Base-by-base conservation (phyloP, 2,888 invertebrate genomes). In the Acanthococcus lagerstroemiae region DNA sequence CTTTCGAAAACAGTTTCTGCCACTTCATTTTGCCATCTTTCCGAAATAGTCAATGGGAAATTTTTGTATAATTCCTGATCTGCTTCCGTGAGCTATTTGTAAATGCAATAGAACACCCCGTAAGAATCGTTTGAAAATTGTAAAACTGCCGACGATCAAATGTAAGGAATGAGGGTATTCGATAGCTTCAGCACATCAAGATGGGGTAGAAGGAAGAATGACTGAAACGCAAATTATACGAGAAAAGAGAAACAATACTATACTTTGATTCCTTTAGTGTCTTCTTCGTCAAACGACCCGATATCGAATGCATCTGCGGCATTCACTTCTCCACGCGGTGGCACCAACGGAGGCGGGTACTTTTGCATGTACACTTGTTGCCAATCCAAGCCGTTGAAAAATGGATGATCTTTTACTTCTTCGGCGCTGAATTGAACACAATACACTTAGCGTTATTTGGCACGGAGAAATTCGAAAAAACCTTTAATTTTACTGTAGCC, bases 221-320 rank as follows among this genome's bases (percentile, higher is more conserved):
- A 45, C 4, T 21, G 22, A 52, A 22, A 22, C 15, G 15, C 46
- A 15, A 15, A 45, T n/a, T 37, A 52, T 15, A 52, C 15, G 3
- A 2, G 15, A 24, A 22, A 52, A 3, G 52, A 9, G 2, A 15
- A 22, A 22, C n/a, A 52, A 52, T 22, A 52, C 24, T 12, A 69
- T 74, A 88, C 88, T 82, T 96, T 96, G 73, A 97, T 96, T 70
- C 97, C 97, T 78, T 99, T 99, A 27, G 97, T 97, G 76, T 99
- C 99, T 77, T 99, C 99, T 76, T 99, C 99, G 75, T 99, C 99
- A 78, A 99, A 99, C 71, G 96, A 96, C 70, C 99, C 99, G 75
- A 99, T 99, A 76, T 97, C 97, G 78, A 99, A 99, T 25, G 99
- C 99, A 78, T 99, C 99, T 1, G 99, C 99, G 3, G 99, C 99